Conservation (phyloP, 1,140 invertebrate species). For the Phymastichus coffea region DNA sequence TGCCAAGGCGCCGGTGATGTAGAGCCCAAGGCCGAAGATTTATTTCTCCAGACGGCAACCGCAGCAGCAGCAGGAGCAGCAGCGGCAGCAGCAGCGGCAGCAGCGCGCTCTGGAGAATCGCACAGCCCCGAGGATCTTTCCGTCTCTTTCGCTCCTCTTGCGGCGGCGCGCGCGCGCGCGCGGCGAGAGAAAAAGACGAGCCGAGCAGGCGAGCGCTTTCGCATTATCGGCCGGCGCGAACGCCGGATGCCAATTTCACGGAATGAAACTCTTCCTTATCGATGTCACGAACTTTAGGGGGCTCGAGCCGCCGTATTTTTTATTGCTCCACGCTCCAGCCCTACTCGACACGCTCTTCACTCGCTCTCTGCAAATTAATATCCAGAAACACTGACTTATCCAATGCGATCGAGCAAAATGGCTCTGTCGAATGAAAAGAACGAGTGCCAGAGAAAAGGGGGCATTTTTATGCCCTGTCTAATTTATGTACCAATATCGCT, state of each 20-base stretch:
- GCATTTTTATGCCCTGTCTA: constrained; percentile 2
- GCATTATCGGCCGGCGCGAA: constrained; percentile 37
- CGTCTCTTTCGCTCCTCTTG: background rate
- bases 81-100: too few relatives aligned
- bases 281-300: constrained; percentile 28
- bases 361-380: constrained; percentile 21
- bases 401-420: constrained; percentile 2
- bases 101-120: background rate
- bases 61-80: constrained; percentile 16
- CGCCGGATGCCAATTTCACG: constrained; percentile 43
- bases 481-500: constrained; percentile 23
- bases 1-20: constrained; percentile 52
- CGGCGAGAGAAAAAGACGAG: constrained; percentile 8
- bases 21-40: constrained; percentile 52
- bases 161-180: background rate
- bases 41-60: constrained; percentile 45
- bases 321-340: background rate
- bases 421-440: too few relatives aligned
- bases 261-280: constrained; percentile 36
- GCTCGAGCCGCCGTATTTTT: constrained; percentile 15
- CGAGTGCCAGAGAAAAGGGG: background rate
- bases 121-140: constrained; percentile 27
- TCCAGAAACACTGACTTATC: background rate
- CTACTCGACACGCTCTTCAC: background rate
- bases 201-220: constrained; percentile 32